phyloP scores from a whole-genome alignment of 2,888 invertebrate genomes.

The Theristus sp. region DNA sequence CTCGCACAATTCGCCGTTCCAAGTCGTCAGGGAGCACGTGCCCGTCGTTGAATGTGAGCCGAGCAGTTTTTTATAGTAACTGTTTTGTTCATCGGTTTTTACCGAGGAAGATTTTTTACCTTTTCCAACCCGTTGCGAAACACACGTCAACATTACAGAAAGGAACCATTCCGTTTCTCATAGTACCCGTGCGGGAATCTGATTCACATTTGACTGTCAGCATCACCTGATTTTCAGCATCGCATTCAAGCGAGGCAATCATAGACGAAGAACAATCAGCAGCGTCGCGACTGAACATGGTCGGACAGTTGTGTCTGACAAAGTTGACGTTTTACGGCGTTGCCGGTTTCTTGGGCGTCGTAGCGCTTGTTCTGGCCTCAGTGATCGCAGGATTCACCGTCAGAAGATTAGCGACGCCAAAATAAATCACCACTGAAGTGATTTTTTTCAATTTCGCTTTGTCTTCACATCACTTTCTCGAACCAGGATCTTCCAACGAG shows the following conservation, averaged over 20 bases:
- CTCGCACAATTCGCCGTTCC: background rate
- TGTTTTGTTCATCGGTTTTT: background rate
- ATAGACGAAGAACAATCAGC: background rate
- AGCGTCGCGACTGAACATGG: background rate
- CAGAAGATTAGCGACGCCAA: background rate
- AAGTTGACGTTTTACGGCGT: conserved; percentile 17
- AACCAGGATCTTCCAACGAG: no score
- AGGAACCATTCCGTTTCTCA: no score
- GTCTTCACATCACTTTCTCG: no score
- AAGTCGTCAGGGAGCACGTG: background rate
- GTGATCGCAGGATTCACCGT: conserved; percentile 16
- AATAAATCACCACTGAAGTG: no score
- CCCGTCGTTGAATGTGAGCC: background rate
- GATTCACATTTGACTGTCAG: no score
- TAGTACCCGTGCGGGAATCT: no score
- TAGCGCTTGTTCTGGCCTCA: conserved; percentile 19
- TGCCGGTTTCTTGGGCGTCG: conserved; percentile 17
- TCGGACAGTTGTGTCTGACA: conserved; percentile 15
- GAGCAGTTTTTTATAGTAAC: background rate
- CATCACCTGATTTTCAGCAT: no score
- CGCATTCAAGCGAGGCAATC: background rate
- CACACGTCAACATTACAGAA: background rate
- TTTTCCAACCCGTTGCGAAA: background rate
- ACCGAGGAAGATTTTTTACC: no score
- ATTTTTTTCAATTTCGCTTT: no score